Evolutionary conservation across 2,797 vertebrate genomes (phyloP).

Genomic region (Rallus crepitans): DNA sequence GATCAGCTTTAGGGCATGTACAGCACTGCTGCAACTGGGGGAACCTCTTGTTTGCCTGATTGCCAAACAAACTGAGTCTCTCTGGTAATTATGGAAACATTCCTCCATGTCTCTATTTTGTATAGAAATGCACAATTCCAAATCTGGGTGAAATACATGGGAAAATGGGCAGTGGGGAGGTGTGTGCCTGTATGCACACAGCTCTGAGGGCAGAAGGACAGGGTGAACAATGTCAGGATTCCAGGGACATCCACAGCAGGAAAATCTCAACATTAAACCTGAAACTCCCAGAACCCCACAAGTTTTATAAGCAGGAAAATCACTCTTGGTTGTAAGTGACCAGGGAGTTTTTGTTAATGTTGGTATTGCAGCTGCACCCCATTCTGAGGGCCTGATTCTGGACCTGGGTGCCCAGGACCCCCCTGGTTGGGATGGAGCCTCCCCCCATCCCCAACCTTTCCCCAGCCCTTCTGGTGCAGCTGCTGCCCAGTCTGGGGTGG

Average conservation of each 20-base stretch:
- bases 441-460: not conserved
- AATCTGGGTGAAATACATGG: not conserved
- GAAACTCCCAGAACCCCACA: fast-evolving
- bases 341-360: not conserved
- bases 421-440: fast-evolving
- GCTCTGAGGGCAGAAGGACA: not conserved
- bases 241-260: not conserved
- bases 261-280: not conserved
- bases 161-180: not conserved
- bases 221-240: not conserved
- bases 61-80: not conserved
- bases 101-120: not conserved
- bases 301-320: not conserved
- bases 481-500: not conserved
- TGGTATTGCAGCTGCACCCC: not conserved
- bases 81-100: fast-evolving
- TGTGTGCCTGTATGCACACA: fast-evolving
- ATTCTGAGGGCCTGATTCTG: not conserved
- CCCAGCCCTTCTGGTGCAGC: not conserved
- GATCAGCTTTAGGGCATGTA: not conserved
- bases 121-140: not conserved
- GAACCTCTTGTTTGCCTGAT: fast-evolving
- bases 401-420: not conserved
- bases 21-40: not conserved
- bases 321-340: fast-evolving